Evolutionary conservation across 2,888 invertebrate genomes (phyloP).

Genomic region (Bursaphelenchus okinawaensis): DNA sequence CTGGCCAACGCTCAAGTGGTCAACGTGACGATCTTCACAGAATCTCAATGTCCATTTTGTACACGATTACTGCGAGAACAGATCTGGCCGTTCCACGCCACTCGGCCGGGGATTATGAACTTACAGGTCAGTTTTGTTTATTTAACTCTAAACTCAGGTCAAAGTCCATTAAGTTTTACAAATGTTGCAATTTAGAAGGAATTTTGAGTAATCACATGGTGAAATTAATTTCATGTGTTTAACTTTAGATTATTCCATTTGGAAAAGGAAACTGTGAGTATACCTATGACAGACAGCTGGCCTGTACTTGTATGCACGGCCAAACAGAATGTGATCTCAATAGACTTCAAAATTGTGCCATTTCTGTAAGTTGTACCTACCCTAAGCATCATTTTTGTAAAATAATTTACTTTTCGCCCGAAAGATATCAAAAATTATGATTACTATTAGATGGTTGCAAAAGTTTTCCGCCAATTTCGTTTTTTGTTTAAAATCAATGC

Average conservation of each 20-base stretch:
- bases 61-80: constrained; percentile 53
- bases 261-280: constrained; percentile 56
- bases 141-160: no score
- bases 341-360: constrained; percentile 54
- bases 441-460: no score
- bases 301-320: constrained; percentile 56
- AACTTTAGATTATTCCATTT: constrained; percentile 49
- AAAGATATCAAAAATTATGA: no score
- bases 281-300: constrained; percentile 49
- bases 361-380: constrained; percentile 38
- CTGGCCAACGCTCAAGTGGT: constrained; percentile 22
- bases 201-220: no score
- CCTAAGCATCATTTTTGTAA: no score
- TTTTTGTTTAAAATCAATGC: constrained; percentile 16
- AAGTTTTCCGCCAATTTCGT: constrained; percentile 9
- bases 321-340: constrained; percentile 57
- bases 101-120: constrained; percentile 55
- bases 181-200: not conserved
- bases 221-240: not conserved
- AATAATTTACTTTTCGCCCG: no score
- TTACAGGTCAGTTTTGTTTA: constrained; percentile 40
- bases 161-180: constrained; percentile 6
- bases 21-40: constrained; percentile 54
- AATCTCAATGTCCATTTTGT: constrained; percentile 56
- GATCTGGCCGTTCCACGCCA: constrained; percentile 56